A percentile compares a stretch with the other conserved stretches of the same genome.
Conservation (phyloP, 92 coral and sea anemone species). For the Bergia puertoricense region DNA sequence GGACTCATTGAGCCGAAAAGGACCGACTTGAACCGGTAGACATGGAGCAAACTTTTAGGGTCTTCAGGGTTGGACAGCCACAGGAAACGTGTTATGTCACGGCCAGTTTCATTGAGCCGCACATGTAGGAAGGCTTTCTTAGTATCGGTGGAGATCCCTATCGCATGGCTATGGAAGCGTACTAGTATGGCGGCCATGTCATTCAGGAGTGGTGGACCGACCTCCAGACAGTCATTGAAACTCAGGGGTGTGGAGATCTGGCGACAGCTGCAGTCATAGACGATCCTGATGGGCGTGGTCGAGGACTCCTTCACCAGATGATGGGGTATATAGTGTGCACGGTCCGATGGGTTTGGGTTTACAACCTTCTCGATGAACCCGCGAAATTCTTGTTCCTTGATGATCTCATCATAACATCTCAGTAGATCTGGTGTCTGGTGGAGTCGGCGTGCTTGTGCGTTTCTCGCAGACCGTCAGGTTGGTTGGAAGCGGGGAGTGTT, state of each 20-base stretch:
- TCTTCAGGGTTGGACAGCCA: slow-evolving; percentile 32
- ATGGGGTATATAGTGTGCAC: slow-evolving; percentile 59
- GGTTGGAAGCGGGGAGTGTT: slow-evolving; percentile 45
- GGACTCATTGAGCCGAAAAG: slow-evolving; percentile 59
- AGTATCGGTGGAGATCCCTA: slow-evolving; percentile 52
- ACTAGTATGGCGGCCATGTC: slow-evolving; percentile 54
- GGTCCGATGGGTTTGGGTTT: slow-evolving; percentile 15
- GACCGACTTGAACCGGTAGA: slow-evolving; percentile 53
- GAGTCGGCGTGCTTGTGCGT: slow-evolving; percentile 53
- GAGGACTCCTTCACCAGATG: slow-evolving; percentile 62
- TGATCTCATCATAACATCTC: slow-evolving; percentile 42
- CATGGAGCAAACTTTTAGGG: slow-evolving; percentile 50
- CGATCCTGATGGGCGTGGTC: slow-evolving; percentile 59
- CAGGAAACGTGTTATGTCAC: slow-evolving; percentile 30
- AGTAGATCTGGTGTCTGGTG: slow-evolving; percentile 47
- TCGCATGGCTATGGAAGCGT: slow-evolving; percentile 52
- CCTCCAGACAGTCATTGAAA: slow-evolving; percentile 58
- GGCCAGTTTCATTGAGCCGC: background rate
- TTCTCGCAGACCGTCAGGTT: slow-evolving; percentile 32
- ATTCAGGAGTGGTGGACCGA: slow-evolving; percentile 52
- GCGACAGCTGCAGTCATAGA: slow-evolving; percentile 59
- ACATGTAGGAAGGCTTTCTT: slow-evolving; percentile 53
- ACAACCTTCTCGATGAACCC: slow-evolving; percentile 64
- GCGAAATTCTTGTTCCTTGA: slow-evolving; percentile 52
- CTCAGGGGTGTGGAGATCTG: slow-evolving; percentile 43